phyloP scores from a whole-genome alignment of 2,797 vertebrate species.

The Antrozous pallidus region DNA sequence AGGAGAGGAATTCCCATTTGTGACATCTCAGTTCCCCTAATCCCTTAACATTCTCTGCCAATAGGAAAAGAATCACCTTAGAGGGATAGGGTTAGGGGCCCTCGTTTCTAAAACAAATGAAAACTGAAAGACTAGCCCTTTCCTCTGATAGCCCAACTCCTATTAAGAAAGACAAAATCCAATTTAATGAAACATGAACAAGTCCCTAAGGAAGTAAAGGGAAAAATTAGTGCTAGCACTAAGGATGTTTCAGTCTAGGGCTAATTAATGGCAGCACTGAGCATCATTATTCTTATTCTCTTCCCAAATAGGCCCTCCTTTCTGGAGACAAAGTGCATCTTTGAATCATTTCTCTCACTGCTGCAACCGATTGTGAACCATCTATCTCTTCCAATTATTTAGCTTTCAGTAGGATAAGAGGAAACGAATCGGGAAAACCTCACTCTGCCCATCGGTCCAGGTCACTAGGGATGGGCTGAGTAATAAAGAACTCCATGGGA shows the following conservation, averaged over 20 bases:
- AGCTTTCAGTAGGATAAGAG: neutral
- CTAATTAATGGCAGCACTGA: rapidly evolving
- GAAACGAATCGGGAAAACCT: neutral
- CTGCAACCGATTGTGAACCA: neutral
- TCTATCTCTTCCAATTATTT: neutral
- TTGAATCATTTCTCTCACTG: neutral
- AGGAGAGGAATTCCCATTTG: neutral
- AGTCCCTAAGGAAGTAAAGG: neutral
- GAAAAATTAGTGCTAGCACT: neutral
- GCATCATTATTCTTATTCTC: neutral
- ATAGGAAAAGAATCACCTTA: neutral
- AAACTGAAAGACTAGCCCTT: neutral
- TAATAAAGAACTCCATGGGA: neutral
- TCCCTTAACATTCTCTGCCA: neutral
- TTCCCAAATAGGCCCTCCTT: neutral
- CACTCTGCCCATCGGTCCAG: neutral
- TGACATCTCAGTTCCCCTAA: neutral
- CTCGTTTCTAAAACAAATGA: too few species aligned
- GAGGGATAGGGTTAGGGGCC: neutral
- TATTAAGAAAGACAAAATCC: neutral
- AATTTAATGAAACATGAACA: neutral
- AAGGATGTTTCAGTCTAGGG: neutral
- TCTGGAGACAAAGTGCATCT: neutral
- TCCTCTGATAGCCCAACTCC: neutral
- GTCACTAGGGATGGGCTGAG: neutral